Percentiles rank a stretch among this genome's conserved stretches.
phyloP scores from a whole-genome alignment of 2,797 vertebrate genomes.

The Erethizon dorsatum region DNA sequence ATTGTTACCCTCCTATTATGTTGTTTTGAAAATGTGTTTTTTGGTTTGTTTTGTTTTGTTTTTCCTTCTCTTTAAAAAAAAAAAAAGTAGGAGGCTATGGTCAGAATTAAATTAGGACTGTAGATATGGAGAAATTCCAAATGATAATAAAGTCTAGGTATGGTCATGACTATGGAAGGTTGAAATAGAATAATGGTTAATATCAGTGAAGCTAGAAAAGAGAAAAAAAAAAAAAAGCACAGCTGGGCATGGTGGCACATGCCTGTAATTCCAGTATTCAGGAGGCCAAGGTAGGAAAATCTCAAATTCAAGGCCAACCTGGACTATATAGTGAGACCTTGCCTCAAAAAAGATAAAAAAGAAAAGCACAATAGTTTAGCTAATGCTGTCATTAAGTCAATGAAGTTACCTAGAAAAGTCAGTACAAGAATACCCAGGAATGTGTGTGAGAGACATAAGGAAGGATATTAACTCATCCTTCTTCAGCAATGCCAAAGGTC shows the following conservation, averaged over 20 bases:
- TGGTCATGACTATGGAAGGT: not conserved
- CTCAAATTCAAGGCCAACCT: not conserved
- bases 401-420: not conserved
- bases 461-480: not conserved
- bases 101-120: not conserved
- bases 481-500: not conserved
- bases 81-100: no score
- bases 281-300: no score
- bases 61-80: no score
- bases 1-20: no score
- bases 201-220: not conserved
- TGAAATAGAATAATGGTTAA: not conserved
- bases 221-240: not conserved
- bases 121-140: not conserved
- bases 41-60: no score
- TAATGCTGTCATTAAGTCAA: conserved; percentile 3
- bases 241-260: not conserved
- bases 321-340: not conserved
- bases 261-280: not conserved
- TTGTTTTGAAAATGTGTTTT: no score
- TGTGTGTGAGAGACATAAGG: not conserved
- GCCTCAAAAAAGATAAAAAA: not conserved
- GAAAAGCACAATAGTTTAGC: not conserved
- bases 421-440: not conserved
- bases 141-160: not conserved